Evolutionary conservation across 2,888 invertebrate genomes (phyloP).

Genomic region (Tuberolachnus salignus): DNA sequence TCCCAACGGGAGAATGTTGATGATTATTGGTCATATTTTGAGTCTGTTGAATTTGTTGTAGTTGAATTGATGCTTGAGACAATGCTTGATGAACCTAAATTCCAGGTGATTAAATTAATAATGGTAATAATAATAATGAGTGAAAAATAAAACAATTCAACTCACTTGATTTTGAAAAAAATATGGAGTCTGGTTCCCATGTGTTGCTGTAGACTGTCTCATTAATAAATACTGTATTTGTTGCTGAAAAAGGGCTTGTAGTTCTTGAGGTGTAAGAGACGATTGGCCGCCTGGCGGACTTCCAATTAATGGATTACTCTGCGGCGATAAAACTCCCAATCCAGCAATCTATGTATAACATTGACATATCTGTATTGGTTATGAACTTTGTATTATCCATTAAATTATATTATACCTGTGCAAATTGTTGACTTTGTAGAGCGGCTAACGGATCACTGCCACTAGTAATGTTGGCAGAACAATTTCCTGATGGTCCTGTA

Average conservation of each 20-base stretch:
- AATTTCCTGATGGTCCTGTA: slow-evolving; percentile 62
- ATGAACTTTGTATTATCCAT: background rate
- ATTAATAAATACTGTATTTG: slow-evolving; percentile 71
- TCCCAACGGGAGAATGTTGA: slow-evolving; percentile 58
- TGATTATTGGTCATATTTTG: slow-evolving; percentile 63
- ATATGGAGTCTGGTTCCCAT: slow-evolving; percentile 72
- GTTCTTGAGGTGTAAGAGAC: slow-evolving; percentile 63
- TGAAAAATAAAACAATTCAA: slow-evolving; percentile 23
- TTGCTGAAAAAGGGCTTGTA: slow-evolving; percentile 62
- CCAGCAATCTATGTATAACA: slow-evolving; percentile 32
- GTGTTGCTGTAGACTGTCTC: slow-evolving; percentile 63
- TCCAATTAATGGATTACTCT: slow-evolving; percentile 63
- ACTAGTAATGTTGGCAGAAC: slow-evolving; percentile 48
- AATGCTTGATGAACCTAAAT: slow-evolving; percentile 79
- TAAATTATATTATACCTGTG: slow-evolving; percentile 35
- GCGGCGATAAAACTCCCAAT: slow-evolving; percentile 60
- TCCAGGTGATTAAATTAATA: background rate
- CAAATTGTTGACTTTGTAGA: slow-evolving; percentile 42
- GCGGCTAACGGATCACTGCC: slow-evolving; percentile 46
- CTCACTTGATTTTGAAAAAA: slow-evolving; percentile 78
- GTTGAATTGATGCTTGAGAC: slow-evolving; percentile 83
- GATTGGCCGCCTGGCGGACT: slow-evolving; percentile 61
- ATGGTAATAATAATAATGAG: too few relatives aligned
- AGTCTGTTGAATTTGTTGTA: slow-evolving; percentile 77
- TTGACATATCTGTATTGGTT: slow-evolving; percentile 46